Evolutionary conservation across 2,113 vertebrate species (phyloP).

Genomic region (Eleginops maclovinus): DNA sequence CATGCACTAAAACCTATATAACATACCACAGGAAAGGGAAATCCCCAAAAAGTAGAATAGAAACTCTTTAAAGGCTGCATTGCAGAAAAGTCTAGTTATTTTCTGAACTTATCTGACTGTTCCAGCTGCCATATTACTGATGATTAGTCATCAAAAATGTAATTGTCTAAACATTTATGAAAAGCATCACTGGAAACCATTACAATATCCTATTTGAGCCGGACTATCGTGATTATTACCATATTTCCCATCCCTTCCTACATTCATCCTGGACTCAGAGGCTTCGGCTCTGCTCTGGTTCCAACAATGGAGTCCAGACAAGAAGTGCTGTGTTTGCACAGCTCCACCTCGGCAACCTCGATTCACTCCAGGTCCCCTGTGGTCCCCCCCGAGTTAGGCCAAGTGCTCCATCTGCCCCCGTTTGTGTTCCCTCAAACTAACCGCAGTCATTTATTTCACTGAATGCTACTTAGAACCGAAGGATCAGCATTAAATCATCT

Average conservation of each 20-base stretch:
- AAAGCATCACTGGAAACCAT: too few species aligned
- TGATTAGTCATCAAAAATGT: too few species aligned
- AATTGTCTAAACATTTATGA: too few species aligned
- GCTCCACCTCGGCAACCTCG: slow-evolving; percentile 27
- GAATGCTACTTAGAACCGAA: background rate
- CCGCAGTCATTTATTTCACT: slow-evolving; percentile 33
- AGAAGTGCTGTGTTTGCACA: slow-evolving; percentile 48
- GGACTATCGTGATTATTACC: too few species aligned
- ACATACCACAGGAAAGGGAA: too few species aligned
- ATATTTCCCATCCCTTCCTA: background rate
- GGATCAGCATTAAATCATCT: slow-evolving; percentile 44
- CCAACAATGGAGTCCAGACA: slow-evolving; percentile 24
- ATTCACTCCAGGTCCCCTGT: slow-evolving; percentile 20
- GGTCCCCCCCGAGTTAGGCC: slow-evolving; percentile 41
- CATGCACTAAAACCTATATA: too few species aligned
- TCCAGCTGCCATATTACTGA: too few species aligned
- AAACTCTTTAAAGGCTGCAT: too few species aligned
- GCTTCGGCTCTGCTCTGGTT: background rate
- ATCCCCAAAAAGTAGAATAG: too few species aligned
- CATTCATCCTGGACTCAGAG: background rate
- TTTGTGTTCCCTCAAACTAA: slow-evolving; percentile 43
- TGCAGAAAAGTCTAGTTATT: too few species aligned
- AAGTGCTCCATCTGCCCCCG: slow-evolving; percentile 29
- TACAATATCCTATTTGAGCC: too few species aligned
- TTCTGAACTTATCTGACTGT: too few species aligned